phyloP scores from a whole-genome alignment of 2,113 vertebrate genomes.

The Macrotis lagotis region DNA sequence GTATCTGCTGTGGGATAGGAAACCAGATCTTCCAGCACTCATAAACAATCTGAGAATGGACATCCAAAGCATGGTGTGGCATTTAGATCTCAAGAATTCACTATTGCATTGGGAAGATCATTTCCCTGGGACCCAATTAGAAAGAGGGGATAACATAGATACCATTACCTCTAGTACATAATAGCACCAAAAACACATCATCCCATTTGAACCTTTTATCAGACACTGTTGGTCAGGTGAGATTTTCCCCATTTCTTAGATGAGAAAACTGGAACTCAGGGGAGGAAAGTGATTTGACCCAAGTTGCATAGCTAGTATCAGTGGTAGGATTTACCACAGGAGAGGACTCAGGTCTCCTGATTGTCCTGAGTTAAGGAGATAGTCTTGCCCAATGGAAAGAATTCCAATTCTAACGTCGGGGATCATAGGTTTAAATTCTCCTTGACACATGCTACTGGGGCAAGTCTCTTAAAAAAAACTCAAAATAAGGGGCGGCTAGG shows the following conservation, averaged over 20 bases:
- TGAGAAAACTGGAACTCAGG: background rate
- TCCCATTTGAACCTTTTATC: background rate
- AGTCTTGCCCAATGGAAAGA: background rate
- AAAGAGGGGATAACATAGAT: background rate
- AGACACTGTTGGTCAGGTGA: background rate
- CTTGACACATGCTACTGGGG: background rate
- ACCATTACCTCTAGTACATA: background rate
- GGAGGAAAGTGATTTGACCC: background rate
- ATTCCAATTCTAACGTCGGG: background rate
- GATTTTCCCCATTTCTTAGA: background rate
- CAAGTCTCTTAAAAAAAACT: background rate
- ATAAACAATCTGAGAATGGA: background rate
- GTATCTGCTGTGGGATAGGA: background rate
- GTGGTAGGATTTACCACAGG: background rate
- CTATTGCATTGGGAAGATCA: background rate
- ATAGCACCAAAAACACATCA: background rate
- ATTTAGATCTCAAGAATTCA: background rate
- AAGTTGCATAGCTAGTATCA: background rate
- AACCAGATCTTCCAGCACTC: background rate
- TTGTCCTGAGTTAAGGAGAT: too few species aligned
- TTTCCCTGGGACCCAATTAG: background rate
- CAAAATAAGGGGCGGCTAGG: too few species aligned
- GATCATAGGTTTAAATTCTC: background rate
- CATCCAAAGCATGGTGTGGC: background rate
- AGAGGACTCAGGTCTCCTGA: background rate